Base-by-base conservation (phyloP, 2,888 invertebrate species). In the Cantharis rufa region DNA sequence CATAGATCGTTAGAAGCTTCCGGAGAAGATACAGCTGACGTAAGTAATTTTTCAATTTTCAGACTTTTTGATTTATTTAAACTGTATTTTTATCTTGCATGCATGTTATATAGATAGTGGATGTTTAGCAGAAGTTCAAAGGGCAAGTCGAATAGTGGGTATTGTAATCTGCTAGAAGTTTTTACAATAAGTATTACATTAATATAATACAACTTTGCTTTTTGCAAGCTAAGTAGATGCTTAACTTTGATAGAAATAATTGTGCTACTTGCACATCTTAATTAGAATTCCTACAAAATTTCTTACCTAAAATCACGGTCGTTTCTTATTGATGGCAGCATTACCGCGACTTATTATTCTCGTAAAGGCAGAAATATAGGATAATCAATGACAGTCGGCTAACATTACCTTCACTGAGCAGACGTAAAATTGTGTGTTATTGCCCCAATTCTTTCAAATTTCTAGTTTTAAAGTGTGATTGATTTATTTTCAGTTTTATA, bases 11-110 rank as follows among this genome's bases (percentile, higher is more conserved):
- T 84, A 78, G 90, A 86, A 82, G 89, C 84, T 83, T 89, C 88
- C 63, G 89, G 87, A 64, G 90, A 90, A 82, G 90, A 90, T 76
- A 89, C 89, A 21, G 89, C 88, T 80, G 90, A 90, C 84, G 90
- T 90, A 85, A 87, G 88, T 84, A 78, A 15, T 18, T 15, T 72
- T 66, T 5, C 11, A 9, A 24, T 66, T 66, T 21, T 5, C n/a
- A 13, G 24, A 48, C 10, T 21, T 66, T 11, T 13, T 1, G 18
- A 16, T 66, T 24, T 21, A 66, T 66, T 66, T 21, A 66, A 66
- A 66, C 2, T 21, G 13, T 10, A 9, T 18, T 21, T 21, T 66
- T 66, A 9, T n/a, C 64, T 24, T 24, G 64, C 21, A 21, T 63
- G 48, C 48, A 48, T 48, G 48, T n/a, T 48, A n/a, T 48, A 48